phyloP scores from a whole-genome alignment of 2,888 invertebrate genomes.

The Trissolcus japonicus region DNA sequence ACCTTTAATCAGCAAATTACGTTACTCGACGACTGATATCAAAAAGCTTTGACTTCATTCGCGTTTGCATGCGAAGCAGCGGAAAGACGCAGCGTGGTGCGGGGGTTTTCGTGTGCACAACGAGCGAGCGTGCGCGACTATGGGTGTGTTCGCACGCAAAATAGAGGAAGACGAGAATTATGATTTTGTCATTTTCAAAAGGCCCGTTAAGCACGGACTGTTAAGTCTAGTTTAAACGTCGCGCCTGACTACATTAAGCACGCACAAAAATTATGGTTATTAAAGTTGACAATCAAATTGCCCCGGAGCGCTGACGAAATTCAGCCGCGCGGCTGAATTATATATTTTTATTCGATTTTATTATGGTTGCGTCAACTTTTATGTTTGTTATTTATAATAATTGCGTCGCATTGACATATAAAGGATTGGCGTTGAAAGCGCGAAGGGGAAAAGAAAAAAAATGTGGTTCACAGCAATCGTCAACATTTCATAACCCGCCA shows the following conservation, averaged over 20 bases:
- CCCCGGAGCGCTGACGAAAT: conserved; percentile 4
- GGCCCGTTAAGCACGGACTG: conserved; percentile 22
- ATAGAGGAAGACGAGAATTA: conserved; percentile 22
- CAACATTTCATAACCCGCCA: conserved; percentile 1
- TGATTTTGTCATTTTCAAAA: conserved; percentile 40
- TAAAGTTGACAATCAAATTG: conserved; percentile 23
- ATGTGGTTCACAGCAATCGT: not conserved
- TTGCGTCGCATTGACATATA: no score
- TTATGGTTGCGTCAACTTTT: not conserved
- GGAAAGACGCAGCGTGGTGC: conserved; percentile 9
- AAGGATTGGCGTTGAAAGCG: no score
- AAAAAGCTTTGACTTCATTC: conserved; percentile 33
- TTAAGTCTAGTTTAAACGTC: conserved; percentile 26
- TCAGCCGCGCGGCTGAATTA: no score
- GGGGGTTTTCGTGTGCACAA: not conserved
- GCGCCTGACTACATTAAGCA: conserved; percentile 13
- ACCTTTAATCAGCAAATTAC: conserved; percentile 42
- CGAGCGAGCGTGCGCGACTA: not conserved
- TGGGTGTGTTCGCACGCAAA: conserved; percentile 11
- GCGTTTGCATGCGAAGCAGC: conserved; percentile 30
- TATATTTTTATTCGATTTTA: conserved; percentile 3
- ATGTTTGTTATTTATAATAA: no score
- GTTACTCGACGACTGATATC: conserved; percentile 29
- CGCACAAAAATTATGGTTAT: conserved; percentile 14
- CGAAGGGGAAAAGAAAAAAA: not conserved